phyloP scores from a whole-genome alignment of 2,888 invertebrate species.

The Limnephilus auricula region DNA sequence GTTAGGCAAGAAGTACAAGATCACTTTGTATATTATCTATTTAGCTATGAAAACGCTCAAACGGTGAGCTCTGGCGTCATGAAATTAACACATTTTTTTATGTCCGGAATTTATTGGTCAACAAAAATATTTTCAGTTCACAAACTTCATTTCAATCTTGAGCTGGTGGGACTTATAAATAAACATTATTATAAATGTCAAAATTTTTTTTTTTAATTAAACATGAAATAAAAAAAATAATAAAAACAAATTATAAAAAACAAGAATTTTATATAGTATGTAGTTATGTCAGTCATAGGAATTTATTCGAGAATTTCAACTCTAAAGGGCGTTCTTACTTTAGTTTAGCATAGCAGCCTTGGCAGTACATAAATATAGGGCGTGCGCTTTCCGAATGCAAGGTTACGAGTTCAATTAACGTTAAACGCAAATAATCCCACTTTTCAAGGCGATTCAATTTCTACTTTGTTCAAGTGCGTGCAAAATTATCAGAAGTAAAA shows the following conservation, averaged over 20 bases:
- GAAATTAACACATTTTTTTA: too few species aligned
- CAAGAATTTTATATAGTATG: not conserved
- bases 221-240: too few species aligned
- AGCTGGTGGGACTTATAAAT: not conserved
- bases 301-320: not conserved
- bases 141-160: not conserved
- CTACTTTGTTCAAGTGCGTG: not conserved
- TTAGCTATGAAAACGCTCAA: too few species aligned
- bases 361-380: not conserved
- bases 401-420: not conserved
- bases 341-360: not conserved
- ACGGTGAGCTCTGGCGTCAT: too few species aligned
- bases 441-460: not conserved
- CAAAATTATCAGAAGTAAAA: not conserved
- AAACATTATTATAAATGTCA: not conserved
- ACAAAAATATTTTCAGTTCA: not conserved
- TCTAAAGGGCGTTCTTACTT: not conserved
- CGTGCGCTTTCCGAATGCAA: not conserved
- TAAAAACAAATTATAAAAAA: not conserved
- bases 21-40: too few species aligned
- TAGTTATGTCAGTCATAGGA: not conserved
- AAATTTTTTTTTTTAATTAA: too few species aligned
- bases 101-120: not conserved
- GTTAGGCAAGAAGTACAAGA: too few species aligned
- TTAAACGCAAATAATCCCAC: not conserved